Evolutionary conservation across 2,113 vertebrate species (phyloP).

Genomic region (Catagonus wagneri): DNA sequence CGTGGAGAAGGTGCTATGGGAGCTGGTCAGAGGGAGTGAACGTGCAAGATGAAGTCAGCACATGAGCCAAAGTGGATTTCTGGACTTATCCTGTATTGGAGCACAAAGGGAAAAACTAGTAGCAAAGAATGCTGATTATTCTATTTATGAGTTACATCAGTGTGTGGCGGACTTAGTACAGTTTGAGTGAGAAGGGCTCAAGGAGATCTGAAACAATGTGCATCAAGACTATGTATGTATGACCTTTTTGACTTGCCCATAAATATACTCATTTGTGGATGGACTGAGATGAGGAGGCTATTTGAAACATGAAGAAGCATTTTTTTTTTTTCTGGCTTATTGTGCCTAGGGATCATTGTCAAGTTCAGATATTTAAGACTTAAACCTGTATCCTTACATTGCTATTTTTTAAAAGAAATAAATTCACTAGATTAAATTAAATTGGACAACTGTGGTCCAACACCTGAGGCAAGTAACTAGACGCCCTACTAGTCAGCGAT

Average conservation of each 20-base stretch:
- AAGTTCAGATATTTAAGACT: neutral
- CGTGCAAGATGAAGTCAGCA: neutral
- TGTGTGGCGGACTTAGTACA: neutral
- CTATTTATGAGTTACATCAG: neutral
- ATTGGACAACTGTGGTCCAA: neutral
- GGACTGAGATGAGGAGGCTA: neutral
- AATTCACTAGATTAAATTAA: neutral
- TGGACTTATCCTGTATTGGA: neutral
- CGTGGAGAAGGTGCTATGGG: neutral
- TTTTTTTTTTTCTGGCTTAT: neutral
- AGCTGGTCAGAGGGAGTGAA: neutral
- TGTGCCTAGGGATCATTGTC: neutral
- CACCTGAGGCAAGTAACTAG: neutral
- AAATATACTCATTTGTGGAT: neutral
- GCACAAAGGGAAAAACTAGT: neutral
- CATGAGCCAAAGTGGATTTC: neutral
- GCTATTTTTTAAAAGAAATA: constrained; percentile 27
- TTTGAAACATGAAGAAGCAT: neutral
- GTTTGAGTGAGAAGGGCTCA: neutral
- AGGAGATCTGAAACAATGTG: neutral
- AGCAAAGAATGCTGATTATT: neutral
- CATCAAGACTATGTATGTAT: no score
- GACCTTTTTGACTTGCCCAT: neutral
- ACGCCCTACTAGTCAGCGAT: neutral
- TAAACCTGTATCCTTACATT: neutral